Conservation (phyloP, 2,888 invertebrate species). For the Choreutis nemorana region DNA sequence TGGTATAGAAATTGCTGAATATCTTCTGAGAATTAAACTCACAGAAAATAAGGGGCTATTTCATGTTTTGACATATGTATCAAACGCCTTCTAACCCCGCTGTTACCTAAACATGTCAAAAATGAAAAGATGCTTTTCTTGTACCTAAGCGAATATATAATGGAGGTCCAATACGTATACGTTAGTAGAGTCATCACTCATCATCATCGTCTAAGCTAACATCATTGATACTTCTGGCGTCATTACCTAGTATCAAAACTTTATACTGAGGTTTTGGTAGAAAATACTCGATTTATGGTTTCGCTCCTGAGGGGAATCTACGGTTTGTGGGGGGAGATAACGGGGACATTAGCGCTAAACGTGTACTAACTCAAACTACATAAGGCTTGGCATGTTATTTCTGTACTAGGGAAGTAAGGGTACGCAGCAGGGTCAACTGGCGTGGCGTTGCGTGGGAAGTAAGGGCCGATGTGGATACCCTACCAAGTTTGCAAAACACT, state of each 20-base stretch:
- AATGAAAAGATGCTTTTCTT: constrained; percentile 6
- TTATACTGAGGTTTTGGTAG: too few relatives aligned
- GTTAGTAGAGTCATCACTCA: constrained; percentile 9
- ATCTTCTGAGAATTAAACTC: too few relatives aligned
- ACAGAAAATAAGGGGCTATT: too few relatives aligned
- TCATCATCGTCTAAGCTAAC: constrained; percentile 14
- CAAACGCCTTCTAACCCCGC: too few relatives aligned
- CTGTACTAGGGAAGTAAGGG: constrained; percentile 18
- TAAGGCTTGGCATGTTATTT: constrained; percentile 23
- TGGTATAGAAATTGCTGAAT: too few relatives aligned
- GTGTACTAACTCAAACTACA: constrained; percentile 27
- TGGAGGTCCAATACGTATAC: constrained; percentile 2
- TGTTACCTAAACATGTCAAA: constrained; percentile 11
- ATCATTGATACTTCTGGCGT: constrained; percentile 13
- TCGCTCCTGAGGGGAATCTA: constrained; percentile 20
- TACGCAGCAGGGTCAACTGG: constrained; percentile 23
- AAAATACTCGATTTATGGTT: constrained; percentile 15
- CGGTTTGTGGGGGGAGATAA: constrained; percentile 25
- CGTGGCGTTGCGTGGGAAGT: constrained; percentile 32
- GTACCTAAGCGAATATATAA: not conserved
- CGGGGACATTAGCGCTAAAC: constrained; percentile 35
- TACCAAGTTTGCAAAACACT: not conserved
- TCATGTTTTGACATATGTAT: too few relatives aligned
- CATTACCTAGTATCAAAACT: constrained; percentile 5
- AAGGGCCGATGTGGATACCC: constrained; percentile 7